Percentiles rank a stretch among this genome's conserved stretches.
phyloP scores from a whole-genome alignment of 2,113 vertebrate genomes.

The Megaceryle maxima region DNA sequence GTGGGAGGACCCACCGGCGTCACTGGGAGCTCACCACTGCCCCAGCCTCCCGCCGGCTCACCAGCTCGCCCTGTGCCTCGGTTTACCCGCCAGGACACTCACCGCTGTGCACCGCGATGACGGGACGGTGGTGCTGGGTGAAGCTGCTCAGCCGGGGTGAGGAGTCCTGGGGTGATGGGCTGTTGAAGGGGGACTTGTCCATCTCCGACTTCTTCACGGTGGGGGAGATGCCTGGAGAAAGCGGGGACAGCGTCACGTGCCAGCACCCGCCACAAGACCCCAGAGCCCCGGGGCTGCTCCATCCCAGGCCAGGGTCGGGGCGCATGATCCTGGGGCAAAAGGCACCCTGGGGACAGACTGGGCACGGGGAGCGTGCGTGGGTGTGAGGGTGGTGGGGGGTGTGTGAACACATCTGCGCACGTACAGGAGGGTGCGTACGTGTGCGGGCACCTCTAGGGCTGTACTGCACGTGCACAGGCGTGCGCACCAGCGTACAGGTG shows the following conservation, averaged over 20 bases:
- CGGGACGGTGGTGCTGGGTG: slow-evolving; percentile 96
- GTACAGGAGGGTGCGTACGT: background rate
- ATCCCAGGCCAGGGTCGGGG: background rate
- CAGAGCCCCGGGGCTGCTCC: background rate
- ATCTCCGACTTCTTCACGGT: slow-evolving; percentile 95
- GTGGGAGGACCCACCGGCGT: background rate
- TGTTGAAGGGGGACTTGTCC: slow-evolving; percentile 88
- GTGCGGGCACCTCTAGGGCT: background rate
- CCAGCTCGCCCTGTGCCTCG: fast-evolving
- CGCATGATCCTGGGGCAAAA: fast-evolving
- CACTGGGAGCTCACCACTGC: background rate
- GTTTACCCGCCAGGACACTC: slow-evolving; percentile 32
- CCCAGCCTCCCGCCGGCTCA: fast-evolving
- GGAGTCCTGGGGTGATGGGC: slow-evolving; percentile 92
- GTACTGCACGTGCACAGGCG: no score
- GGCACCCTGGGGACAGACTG: background rate
- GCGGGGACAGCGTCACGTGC: fast-evolving
- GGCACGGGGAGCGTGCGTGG: fast-evolving
- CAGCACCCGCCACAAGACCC: fast-evolving
- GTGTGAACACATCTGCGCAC: background rate
- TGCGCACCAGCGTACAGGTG: no score
- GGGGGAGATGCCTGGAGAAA: slow-evolving; percentile 87
- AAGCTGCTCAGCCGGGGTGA: slow-evolving; percentile 92
- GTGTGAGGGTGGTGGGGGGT: fast-evolving
- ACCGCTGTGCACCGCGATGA: slow-evolving; percentile 98